Percentiles rank a stretch among this genome's conserved stretches.
These are phyloP conservation scores for Aphaenogaster rudis DNA, from an alignment of 1,140 invertebrate genomes.

Conservation along the genomic window DNA sequence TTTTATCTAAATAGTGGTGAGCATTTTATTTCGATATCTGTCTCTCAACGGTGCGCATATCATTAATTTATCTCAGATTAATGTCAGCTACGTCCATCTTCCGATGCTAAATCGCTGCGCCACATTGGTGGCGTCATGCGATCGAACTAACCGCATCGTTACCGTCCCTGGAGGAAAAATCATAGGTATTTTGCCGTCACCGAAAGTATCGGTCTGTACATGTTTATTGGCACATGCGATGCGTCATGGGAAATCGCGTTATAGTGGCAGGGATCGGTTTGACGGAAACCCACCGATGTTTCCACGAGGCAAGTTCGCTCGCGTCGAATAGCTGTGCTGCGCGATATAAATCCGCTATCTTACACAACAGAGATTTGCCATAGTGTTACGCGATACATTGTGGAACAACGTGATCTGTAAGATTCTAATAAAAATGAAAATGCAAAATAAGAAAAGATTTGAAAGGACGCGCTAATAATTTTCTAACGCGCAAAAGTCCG, in stretches of 20 bases:
- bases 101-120: slow-evolving; percentile 23
- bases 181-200: slow-evolving; percentile 57
- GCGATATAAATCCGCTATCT: slow-evolving; percentile 32
- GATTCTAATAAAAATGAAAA: neutral
- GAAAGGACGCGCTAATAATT: neutral
- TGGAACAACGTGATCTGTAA: neutral
- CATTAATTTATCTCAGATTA: slow-evolving; percentile 60
- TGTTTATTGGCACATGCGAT: slow-evolving; percentile 75
- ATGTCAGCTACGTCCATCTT: slow-evolving; percentile 51
- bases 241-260: slow-evolving; percentile 76
- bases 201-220: slow-evolving; percentile 73
- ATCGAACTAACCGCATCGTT: slow-evolving; percentile 55
- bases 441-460: neutral
- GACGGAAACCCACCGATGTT: slow-evolving; percentile 70
- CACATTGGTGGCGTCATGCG: slow-evolving; percentile 26
- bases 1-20: neutral
- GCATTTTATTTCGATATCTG: slow-evolving; percentile 12
- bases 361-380: neutral
- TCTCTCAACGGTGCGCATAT: neutral
- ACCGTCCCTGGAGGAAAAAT: slow-evolving; percentile 59
- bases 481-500: neutral
- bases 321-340: slow-evolving; percentile 12
- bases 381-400: neutral
- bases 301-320: slow-evolving; percentile 70
- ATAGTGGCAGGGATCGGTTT: slow-evolving; percentile 71